Evolutionary conservation across 92 coral and sea anemone genomes (phyloP).

Genomic region (Bergia puertoricense): DNA sequence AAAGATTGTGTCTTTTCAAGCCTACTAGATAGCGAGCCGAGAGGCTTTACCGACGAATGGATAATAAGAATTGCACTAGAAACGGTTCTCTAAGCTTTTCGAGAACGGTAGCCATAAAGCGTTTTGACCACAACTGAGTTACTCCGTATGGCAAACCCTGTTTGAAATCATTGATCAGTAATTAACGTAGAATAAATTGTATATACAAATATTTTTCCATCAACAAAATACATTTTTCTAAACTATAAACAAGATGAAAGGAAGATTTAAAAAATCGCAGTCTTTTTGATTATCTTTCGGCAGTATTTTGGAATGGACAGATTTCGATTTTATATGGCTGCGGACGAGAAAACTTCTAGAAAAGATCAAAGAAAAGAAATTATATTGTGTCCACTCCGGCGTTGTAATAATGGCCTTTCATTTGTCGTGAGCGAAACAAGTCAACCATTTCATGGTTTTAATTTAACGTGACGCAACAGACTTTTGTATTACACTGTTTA

Average conservation of each 20-base stretch:
- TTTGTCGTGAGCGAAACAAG: constrained; percentile 12
- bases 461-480: not conserved
- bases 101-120: constrained; percentile 2
- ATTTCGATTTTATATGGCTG: not conserved
- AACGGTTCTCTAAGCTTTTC: constrained; percentile 13
- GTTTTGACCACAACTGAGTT: constrained; percentile 26
- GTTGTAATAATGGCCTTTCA: not conserved
- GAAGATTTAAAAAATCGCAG: not conserved
- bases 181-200: constrained; percentile 21
- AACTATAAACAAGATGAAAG: constrained; percentile 23
- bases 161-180: constrained; percentile 26
- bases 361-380: not conserved
- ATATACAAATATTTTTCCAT: not conserved
- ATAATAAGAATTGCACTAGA: constrained; percentile 18
- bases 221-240: constrained; percentile 22
- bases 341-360: not conserved
- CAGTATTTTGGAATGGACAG: not conserved
- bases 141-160: not conserved
- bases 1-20: not conserved
- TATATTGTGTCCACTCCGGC: not conserved
- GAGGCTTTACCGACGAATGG: constrained; percentile 4
- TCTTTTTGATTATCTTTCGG: not conserved
- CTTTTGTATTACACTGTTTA: constrained; percentile 3
- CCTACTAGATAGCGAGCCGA: not conserved
- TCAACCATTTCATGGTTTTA: constrained; percentile 5